phyloP scores from a whole-genome alignment of 2,113 vertebrate species.

The Conger conger region DNA sequence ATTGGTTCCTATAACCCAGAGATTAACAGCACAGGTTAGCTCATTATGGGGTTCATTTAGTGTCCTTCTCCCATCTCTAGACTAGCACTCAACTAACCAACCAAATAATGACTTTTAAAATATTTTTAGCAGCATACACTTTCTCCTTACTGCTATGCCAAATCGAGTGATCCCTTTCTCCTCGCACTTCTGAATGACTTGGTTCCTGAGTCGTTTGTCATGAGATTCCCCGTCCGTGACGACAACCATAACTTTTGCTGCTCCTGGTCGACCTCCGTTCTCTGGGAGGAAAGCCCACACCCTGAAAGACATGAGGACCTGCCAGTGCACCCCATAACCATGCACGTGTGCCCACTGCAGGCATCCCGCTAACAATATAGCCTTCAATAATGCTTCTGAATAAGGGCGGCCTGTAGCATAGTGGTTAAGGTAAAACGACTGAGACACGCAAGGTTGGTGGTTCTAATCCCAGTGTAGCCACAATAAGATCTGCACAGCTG shows the following conservation, averaged over 20 bases:
- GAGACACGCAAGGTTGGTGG: no score
- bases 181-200: slow-evolving; percentile 83
- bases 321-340: background rate
- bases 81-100: no score
- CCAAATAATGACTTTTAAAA: no score
- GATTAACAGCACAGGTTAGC: no score
- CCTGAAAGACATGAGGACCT: background rate
- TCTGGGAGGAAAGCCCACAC: background rate
- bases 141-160: slow-evolving; percentile 80
- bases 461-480: no score
- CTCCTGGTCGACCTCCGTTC: slow-evolving; percentile 82
- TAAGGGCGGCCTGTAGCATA: no score
- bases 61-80: no score
- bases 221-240: slow-evolving; percentile 97
- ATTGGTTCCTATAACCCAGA: background rate
- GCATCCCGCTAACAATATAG: background rate
- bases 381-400: background rate
- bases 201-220: slow-evolving; percentile 84
- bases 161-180: slow-evolving; percentile 92
- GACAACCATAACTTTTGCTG: slow-evolving; percentile 95
- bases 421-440: no score
- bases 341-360: background rate
- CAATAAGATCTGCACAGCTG: no score
- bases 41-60: no score
- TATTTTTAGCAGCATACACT: no score